Conservation (phyloP, 2,113 vertebrate species). For the rabbit (Oryctolagus cuniculus) region mOryCun1.1 NC_091438.1:128056501-128057000, state of each 20-base stretch:
- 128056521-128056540: constrained; percentile 4
- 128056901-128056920: background rate
- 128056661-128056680: background rate
- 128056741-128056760: background rate
- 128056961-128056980: background rate
- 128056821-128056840: background rate
- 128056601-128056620: constrained; percentile 99
- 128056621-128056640: constrained; percentile 98
- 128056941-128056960: background rate
- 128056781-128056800: background rate
- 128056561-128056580: constrained; percentile 99
- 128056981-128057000: background rate
- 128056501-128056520: background rate
- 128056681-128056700: background rate
- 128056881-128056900: background rate
- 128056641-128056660: constrained; percentile 99
- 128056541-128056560: constrained; percentile 38
- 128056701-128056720: background rate
- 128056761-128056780: background rate
- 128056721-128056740: background rate
- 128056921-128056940: background rate
- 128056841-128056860: background rate
- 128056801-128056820: background rate
- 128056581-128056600: constrained; percentile 99
- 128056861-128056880: background rate